phyloP scores from a whole-genome alignment of 1,140 invertebrate genomes.

The Asobara japonica region DNA sequence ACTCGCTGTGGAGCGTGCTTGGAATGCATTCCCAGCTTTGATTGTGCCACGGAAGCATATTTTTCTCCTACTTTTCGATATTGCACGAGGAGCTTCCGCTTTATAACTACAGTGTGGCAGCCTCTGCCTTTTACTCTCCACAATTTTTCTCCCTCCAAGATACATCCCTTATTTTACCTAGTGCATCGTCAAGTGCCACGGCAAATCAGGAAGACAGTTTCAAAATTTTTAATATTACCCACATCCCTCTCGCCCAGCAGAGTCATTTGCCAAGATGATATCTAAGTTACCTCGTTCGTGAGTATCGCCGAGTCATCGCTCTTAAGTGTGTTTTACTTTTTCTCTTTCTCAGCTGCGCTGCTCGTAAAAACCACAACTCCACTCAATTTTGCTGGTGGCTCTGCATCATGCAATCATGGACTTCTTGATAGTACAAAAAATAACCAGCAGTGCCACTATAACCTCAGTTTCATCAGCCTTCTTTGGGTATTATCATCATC shows the following conservation, averaged over 20 bases:
- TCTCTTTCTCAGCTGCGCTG: neutral
- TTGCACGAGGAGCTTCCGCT: slow-evolving; percentile 19
- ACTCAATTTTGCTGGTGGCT: slow-evolving; percentile 5
- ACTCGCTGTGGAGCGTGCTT: slow-evolving; percentile 49
- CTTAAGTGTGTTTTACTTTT: neutral
- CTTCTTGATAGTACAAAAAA: neutral
- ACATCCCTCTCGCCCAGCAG: neutral
- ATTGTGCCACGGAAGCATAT: slow-evolving; percentile 57
- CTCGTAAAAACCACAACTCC: neutral
- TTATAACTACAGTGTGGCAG: slow-evolving; percentile 9
- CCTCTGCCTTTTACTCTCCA: neutral
- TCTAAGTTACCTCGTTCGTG: neutral
- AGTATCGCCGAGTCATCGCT: slow-evolving; percentile 5
- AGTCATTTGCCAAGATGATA: neutral
- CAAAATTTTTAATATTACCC: neutral
- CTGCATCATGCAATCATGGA: slow-evolving; percentile 1
- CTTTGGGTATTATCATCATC: neutral
- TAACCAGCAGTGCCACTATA: neutral
- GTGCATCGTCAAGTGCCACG: neutral
- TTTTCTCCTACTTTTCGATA: slow-evolving; percentile 52
- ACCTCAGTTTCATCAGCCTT: neutral
- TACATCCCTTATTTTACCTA: neutral
- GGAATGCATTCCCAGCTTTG: slow-evolving; percentile 56
- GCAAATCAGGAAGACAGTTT: neutral
- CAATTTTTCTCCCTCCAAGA: neutral